Conservation (phyloP, 2,113 vertebrate species). For the Menidia beryllina region DNA sequence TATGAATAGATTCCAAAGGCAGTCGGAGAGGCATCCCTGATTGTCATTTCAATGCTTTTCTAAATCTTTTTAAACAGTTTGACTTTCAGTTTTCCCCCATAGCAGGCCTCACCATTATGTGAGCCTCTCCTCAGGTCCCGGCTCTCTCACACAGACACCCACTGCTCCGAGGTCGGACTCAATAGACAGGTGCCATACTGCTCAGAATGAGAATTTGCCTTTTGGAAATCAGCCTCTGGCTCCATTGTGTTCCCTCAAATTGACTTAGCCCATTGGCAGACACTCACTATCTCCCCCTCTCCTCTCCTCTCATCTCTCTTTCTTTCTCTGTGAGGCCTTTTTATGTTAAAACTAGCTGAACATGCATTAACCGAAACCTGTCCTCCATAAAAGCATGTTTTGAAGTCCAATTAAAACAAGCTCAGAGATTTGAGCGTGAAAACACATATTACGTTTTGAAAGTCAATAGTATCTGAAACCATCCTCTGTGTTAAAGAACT, state of each 20-base stretch:
- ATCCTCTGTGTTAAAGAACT: too few relatives aligned
- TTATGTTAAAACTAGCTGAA: constrained; percentile 34
- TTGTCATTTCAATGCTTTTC: constrained; percentile 75
- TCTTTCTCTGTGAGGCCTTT: constrained; percentile 42
- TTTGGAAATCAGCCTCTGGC: constrained; percentile 70
- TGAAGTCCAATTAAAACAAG: constrained; percentile 28
- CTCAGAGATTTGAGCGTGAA: too few relatives aligned
- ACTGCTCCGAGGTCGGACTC: constrained; percentile 62
- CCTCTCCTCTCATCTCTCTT: constrained; percentile 15
- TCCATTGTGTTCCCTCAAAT: constrained; percentile 71
- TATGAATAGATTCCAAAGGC: constrained; percentile 63
- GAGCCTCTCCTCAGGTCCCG: constrained; percentile 17
- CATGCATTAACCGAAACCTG: constrained; percentile 28
- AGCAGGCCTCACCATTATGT: constrained; percentile 40
- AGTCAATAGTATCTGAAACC: too few relatives aligned
- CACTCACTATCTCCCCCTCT: constrained; percentile 21
- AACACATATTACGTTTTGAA: constrained; percentile 15
- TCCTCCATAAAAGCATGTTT: constrained; percentile 38
- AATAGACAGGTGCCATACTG: constrained; percentile 63
- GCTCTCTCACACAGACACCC: constrained; percentile 26
- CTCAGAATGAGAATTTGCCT: constrained; percentile 74
- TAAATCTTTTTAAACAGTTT: constrained; percentile 71
- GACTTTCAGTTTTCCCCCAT: constrained; percentile 65
- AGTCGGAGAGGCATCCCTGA: constrained; percentile 38
- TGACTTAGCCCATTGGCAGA: constrained; percentile 69